Evolutionary conservation across 2,797 vertebrate genomes (phyloP).

Genomic region (Galaxias olidus): DNA sequence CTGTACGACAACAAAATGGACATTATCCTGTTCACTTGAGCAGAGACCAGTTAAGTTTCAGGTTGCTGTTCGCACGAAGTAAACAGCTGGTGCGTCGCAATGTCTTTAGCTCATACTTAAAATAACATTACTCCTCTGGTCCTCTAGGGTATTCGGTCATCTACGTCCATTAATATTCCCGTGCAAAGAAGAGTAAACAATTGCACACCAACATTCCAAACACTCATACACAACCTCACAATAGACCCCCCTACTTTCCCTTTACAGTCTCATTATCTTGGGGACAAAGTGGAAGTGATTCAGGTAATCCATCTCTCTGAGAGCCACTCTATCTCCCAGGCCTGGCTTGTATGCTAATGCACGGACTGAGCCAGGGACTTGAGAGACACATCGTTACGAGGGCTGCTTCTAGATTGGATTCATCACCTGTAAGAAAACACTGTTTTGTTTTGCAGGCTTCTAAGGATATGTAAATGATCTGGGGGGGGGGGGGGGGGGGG

Average conservation of each 20-base stretch:
- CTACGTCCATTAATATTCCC: background rate
- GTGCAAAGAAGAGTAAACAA: background rate
- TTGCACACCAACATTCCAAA: background rate
- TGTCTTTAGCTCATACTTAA: no score
- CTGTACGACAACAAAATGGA: constrained; percentile 13
- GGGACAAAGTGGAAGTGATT: constrained; percentile 58
- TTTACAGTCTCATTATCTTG: constrained; percentile 48
- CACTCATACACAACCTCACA: constrained; percentile 15
- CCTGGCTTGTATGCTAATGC: constrained; percentile 51
- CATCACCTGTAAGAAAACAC: constrained; percentile 55
- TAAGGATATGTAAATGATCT: constrained; percentile 62
- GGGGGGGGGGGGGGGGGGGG: constrained; percentile 4
- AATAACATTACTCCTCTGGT: background rate
- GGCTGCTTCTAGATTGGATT: constrained; percentile 50
- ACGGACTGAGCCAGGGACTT: constrained; percentile 18
- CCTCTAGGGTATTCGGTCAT: no score
- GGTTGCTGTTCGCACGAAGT: background rate
- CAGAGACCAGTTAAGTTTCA: background rate
- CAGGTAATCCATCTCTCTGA: constrained; percentile 56
- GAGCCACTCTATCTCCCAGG: constrained; percentile 56
- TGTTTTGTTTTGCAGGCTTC: constrained; percentile 60
- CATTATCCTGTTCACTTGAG: constrained; percentile 2
- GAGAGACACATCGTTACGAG: constrained; percentile 53
- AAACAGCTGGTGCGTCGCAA: background rate
- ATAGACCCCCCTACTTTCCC: constrained; percentile 24